Evolutionary conservation across 1,140 invertebrate genomes (phyloP), one percentile per base, ranked within the genome.

Genomic region (Dermatophagoides farinae): DNA sequence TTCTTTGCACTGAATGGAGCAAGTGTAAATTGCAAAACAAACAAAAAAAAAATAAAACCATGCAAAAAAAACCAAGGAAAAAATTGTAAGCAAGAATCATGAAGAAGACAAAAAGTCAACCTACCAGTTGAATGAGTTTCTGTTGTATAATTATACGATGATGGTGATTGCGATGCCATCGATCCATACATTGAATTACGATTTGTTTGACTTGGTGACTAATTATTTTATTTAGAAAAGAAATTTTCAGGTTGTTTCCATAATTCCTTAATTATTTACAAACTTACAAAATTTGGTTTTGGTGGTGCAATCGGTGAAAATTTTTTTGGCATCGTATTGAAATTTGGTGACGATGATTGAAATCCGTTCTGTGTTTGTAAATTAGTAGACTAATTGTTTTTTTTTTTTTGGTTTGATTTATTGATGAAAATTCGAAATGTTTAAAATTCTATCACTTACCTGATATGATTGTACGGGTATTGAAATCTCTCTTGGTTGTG

Each of bases 91-190:
- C 38, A n/a, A 25, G 4, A 20, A 16, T 52, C 18, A 16, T 52
- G 1, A 9, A 9, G 11, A 5, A 52, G 14, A 5, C 1, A 52
- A 39, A 55, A 5, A 39, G 53, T 25, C 39, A 25, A 55, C 53
- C 53, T 55, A 23, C 31, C 14, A 38, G 46, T 47, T 6, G 53
- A 55, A 25, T 55, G 53, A 12, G 53, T 38, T 40, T 55, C 53
- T 4, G 25, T 25, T 18, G 16, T 55, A 23, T 25, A 55, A 25
- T 14, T n/a, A n/a, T 14, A 37, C 25, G 31, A 31, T 31, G 31
- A 31, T 31, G 31, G 31, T 31, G 65, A 31, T 31, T 2, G 31
- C 8, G 65, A 39, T 11, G 66, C 51, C 9, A 61, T 60, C 47
- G 64, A 58, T 38, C 12, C 51, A 53, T 53, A 55, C 38, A 55